Percentiles rank a stretch among this genome's conserved stretches.
Conservation (phyloP, 2,797 vertebrate species). For the Sylvilagus floridanus region DNA sequence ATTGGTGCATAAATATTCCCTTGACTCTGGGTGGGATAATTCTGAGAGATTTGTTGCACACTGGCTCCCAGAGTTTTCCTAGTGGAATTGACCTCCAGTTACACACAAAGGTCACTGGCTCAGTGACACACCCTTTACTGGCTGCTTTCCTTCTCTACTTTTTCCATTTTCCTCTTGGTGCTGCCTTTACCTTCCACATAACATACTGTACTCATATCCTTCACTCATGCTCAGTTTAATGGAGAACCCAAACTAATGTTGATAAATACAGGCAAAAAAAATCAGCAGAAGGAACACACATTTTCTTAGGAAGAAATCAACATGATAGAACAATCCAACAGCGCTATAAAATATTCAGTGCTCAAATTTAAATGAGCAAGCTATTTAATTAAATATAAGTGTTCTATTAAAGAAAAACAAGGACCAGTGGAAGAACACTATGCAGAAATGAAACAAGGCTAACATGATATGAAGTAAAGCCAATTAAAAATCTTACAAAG, state of each 20-base stretch:
- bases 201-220: not conserved
- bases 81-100: not conserved
- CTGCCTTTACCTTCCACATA: not conserved
- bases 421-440: not conserved
- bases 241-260: not conserved
- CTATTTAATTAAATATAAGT: too few relatives aligned
- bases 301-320: not conserved
- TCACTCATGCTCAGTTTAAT: not conserved
- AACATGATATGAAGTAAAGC: conserved; percentile 11
- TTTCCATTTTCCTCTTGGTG: not conserved
- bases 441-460: not conserved
- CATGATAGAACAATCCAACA: not conserved
- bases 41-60: not conserved
- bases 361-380: not conserved
- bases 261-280: not conserved
- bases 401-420: not conserved
- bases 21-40: not conserved
- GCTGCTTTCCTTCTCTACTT: not conserved
- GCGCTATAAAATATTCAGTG: not conserved
- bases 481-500: not conserved
- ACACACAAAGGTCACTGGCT: not conserved
- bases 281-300: not conserved
- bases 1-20: not conserved
- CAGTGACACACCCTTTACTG: not conserved
- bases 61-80: not conserved